Base-by-base conservation (phyloP, 1,140 invertebrate genomes). In the Pteromalus puparum region DNA sequence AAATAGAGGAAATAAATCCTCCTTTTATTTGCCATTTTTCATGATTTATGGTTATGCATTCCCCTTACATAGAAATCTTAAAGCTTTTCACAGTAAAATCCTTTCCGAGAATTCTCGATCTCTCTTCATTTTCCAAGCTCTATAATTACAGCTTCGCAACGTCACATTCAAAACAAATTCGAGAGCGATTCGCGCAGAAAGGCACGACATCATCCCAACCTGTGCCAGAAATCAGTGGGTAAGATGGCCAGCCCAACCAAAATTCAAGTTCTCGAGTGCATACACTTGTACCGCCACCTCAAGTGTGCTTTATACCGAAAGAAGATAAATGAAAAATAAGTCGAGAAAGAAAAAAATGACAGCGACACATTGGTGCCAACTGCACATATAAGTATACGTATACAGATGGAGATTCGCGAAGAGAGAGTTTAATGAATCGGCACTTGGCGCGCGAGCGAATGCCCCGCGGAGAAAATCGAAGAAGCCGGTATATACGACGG, bases 381-480 rank as follows among this genome's bases (percentile, higher is more conserved):
- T 80, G 65, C n/a, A 46, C 13, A 70, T 68, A 67, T 30, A 46
- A 24, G 38, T 18, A 28, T 38, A 21, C 24, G 73, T 38, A 74
- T 15, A 9, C 15, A 24, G 4, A 70, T 34, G 72, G 38, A n/a
- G 34, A 83, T 70, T 34, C 30, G 73, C 80, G n/a, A 83, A 53
- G 75, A 83, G 75, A 78, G 76, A 78, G 67, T 79, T 83, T 83
- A 72, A 83, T 83, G 76, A 79, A 79, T 83, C 68, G 75, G 82
- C 82, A 77, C 73, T 82, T 82, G 81, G 30, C 80, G 42, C 80
- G 42, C 53, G 18, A 61, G 81, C 61, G 75, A 83, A 61, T 76
- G 73, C 15, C 73, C 81, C 73, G 70, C 81, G 76, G 82, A 83
- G 82, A 83, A 83, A 83, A 83, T 83, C 82, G 82, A 79, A 83